A percentile compares a stretch with the other conserved stretches of the same genome.
These are phyloP conservation scores for Dryobota labecula DNA, from an alignment of 2,888 invertebrate genomes.

Conservation along the genomic window DNA sequence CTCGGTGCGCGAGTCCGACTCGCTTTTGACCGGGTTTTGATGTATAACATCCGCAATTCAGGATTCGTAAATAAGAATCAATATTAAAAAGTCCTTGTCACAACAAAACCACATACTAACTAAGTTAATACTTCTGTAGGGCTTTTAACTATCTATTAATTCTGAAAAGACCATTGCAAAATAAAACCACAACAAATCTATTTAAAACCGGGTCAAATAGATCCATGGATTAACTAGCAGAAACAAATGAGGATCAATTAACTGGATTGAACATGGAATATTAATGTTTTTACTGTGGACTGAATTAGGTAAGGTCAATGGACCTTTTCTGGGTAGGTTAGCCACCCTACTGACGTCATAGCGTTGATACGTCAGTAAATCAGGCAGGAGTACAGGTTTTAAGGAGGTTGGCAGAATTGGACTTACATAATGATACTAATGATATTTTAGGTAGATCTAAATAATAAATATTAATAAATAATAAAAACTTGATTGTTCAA, in stretches of 20 bases:
- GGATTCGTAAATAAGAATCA: too few relatives aligned
- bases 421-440: too few relatives aligned
- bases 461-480: too few relatives aligned
- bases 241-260: conserved; percentile 57
- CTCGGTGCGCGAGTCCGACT: too few relatives aligned
- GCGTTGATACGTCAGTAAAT: background rate
- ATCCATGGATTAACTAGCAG: conserved; percentile 42
- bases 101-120: too few relatives aligned
- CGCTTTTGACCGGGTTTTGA: too few relatives aligned
- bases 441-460: too few relatives aligned
- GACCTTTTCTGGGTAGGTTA: conserved; percentile 68
- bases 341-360: conserved; percentile 64
- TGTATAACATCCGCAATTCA: too few relatives aligned
- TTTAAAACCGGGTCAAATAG: conserved; percentile 39
- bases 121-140: too few relatives aligned
- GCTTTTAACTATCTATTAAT: background rate
- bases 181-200: conserved; percentile 15
- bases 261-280: conserved; percentile 22
- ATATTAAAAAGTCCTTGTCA: too few relatives aligned
- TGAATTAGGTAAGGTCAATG: conserved; percentile 66
- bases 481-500: too few relatives aligned
- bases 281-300: conserved; percentile 30
- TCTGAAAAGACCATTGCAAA: conserved; percentile 7
- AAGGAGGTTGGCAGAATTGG: too few relatives aligned
- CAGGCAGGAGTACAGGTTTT: background rate